Conservation (phyloP, 2,797 vertebrate species). For the Sebastes minor region DNA sequence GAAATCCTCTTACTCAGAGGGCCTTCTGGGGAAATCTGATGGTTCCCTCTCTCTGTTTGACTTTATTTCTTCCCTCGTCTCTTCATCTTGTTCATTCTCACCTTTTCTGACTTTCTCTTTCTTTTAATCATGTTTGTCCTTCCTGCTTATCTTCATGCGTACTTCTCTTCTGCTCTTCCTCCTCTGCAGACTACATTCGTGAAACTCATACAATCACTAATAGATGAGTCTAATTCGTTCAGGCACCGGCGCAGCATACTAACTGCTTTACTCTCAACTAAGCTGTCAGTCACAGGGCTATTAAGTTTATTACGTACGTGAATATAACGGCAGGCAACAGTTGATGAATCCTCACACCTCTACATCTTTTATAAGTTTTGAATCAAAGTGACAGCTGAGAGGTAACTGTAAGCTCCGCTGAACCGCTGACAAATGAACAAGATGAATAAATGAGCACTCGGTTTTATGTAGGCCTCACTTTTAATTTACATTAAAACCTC, state of each 20-base stretch:
- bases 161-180: background rate
- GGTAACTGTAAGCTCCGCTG: background rate
- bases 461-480: background rate
- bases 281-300: background rate
- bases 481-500: background rate
- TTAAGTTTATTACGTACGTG: background rate
- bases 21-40: constrained; percentile 32
- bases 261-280: background rate
- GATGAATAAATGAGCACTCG: background rate
- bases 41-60: background rate
- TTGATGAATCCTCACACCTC: background rate
- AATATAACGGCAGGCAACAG: background rate
- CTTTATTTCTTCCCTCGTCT: background rate
- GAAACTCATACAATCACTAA: background rate
- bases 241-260: background rate
- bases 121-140: background rate
- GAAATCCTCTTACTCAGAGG: constrained; percentile 34
- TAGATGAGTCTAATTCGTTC: constrained; percentile 16
- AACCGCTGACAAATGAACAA: background rate
- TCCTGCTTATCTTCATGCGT: background rate
- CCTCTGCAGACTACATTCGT: background rate
- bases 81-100: background rate
- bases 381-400: background rate
- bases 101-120: background rate
- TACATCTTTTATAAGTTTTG: background rate